Base-by-base conservation (phyloP, 2,888 invertebrate genomes). In the Hybos culiciformis region DNA sequence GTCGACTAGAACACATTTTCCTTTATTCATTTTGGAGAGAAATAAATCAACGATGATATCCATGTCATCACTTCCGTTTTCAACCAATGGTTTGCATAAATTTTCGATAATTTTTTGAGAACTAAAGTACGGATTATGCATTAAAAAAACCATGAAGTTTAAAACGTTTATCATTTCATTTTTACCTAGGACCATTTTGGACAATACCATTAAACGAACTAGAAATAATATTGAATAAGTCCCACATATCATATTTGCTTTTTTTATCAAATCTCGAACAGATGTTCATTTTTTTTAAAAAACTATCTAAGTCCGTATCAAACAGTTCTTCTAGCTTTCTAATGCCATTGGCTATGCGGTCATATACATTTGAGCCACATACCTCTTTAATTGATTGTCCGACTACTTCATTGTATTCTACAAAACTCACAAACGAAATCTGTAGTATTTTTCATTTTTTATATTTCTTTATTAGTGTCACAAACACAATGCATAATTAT, bases 391-490 rank as follows among this genome's bases (percentile, higher is more conserved):
- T 53, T 2, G 58, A 51, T 26, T 51, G 7, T 1, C 59, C 59
- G 12, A 54, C 54, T 15, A 57, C 52, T 50, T 54, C 45, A 51
- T 59, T 56, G 38, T 46, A 60, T 6, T 56, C 58, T 53, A 19
- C 17, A 2, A 38, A 41, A 37, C 12, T 18, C 11, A 18, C 4
- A 8, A 19, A 12, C 6, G 24, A n/a, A 15, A 15, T 15, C 6
- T 33, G 3, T 14, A 17, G 20, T 7, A 5, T 12, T 5, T 8
- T 34, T 19, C 37, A 20, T 26, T n/a, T n/a, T n/a, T n/a, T n/a
- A n/a, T n/a, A n/a, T n/a, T n/a, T n/a, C n/a, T n/a, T n/a, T n/a
- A n/a, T n/a, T n/a, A n/a, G n/a, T n/a, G n/a, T n/a, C n/a, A n/a
- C n/a, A n/a, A n/a, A n/a, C n/a, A 24, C 6, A 24, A 24, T 24